Evolutionary conservation across 2,797 vertebrate genomes (phyloP).

Genomic region (Crenuchus spilurus): DNA sequence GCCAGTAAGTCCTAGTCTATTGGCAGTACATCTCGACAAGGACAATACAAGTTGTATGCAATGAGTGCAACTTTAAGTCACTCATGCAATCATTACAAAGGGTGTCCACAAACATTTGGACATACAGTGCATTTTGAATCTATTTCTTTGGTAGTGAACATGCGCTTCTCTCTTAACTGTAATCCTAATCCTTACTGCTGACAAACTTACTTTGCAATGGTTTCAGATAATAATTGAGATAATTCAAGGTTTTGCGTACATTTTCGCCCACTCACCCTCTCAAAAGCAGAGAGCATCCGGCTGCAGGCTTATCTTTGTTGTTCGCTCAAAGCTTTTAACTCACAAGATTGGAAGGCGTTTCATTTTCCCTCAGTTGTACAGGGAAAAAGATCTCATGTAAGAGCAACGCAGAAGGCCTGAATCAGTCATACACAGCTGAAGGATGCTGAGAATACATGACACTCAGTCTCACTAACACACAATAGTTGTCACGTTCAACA

Average conservation of each 20-base stretch:
- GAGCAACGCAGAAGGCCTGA: background rate
- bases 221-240: background rate
- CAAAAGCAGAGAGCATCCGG: background rate
- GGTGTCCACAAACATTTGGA: too few relatives aligned
- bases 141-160: background rate
- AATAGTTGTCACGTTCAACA: background rate
- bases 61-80: too few relatives aligned
- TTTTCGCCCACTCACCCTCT: background rate
- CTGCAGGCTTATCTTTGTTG: background rate
- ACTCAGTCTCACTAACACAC: background rate
- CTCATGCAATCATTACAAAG: too few relatives aligned
- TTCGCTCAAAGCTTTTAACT: background rate
- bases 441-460: constrained; percentile 5
- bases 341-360: background rate
- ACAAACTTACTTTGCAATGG: background rate
- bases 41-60: too few relatives aligned
- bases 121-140: background rate
- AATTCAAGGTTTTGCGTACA: background rate
- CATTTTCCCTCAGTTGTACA: background rate
- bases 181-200: background rate
- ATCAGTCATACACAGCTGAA: background rate
- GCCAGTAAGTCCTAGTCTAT: too few relatives aligned
- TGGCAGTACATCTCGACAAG: too few relatives aligned
- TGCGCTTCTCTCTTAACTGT: too few relatives aligned
- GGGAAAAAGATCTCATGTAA: constrained; percentile 5